These are phyloP conservation scores for Petromus typicus DNA, from an alignment of 2,113 vertebrate genomes.

Conservation along the genomic window DNA sequence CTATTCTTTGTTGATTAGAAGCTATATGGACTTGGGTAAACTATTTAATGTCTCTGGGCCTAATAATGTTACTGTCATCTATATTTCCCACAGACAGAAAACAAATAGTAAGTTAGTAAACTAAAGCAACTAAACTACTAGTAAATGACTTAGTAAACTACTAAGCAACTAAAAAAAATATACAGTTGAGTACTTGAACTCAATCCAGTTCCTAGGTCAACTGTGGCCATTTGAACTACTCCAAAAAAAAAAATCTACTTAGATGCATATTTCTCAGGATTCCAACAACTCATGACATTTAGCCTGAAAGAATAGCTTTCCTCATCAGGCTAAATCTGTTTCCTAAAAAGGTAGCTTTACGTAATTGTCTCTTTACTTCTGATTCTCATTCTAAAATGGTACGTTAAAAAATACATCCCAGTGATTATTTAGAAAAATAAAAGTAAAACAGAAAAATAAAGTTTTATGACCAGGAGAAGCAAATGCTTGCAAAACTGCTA, in stretches of 20 bases:
- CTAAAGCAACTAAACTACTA: too few relatives aligned
- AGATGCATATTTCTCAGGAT: not conserved
- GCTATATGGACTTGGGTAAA: not conserved
- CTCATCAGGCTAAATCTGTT: not conserved
- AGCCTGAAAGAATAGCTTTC: not conserved
- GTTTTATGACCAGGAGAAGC: not conserved
- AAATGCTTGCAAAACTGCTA: not conserved
- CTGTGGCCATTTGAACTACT: constrained; percentile 11
- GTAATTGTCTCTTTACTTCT: constrained; percentile 19
- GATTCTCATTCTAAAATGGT: not conserved
- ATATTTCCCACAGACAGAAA: not conserved
- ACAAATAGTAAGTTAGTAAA: not conserved
- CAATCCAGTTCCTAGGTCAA: not conserved
- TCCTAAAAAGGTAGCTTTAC: not conserved
- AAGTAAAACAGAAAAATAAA: constrained; percentile 31
- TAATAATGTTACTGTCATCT: not conserved
- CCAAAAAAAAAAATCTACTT: constrained; percentile 10
- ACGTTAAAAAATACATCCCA: not conserved
- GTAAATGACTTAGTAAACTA: not conserved
- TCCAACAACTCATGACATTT: not conserved
- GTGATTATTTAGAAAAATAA: not conserved
- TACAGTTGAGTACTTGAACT: not conserved
- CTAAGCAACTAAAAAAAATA: constrained; percentile 11
- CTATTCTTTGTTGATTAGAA: not conserved
- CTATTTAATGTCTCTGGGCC: not conserved